phyloP scores from a whole-genome alignment of 1,140 invertebrate genomes.

The Drosophila tani region DNA sequence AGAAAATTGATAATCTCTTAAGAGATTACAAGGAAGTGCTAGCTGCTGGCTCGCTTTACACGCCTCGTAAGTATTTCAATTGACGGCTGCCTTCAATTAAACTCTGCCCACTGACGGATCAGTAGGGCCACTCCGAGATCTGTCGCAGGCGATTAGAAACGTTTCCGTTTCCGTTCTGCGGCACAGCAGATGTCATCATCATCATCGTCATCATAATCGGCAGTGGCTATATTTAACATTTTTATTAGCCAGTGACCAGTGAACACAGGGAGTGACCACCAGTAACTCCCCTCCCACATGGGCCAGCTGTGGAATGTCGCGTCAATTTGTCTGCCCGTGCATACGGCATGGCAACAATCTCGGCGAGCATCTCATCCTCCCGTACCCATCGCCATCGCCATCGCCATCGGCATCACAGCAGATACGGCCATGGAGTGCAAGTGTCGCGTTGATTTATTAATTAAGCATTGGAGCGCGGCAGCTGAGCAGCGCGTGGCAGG shows the following conservation, averaged over 20 bases:
- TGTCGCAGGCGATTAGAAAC: slow-evolving; percentile 63
- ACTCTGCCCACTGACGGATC: slow-evolving; percentile 9
- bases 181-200: slow-evolving; percentile 33
- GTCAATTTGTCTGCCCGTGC: slow-evolving; percentile 77
- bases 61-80: slow-evolving; percentile 24
- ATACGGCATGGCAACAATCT: slow-evolving; percentile 67
- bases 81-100: slow-evolving; percentile 26
- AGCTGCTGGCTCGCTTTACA: not conserved
- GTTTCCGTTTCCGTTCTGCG: slow-evolving; percentile 68
- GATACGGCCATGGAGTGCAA: slow-evolving; percentile 76
- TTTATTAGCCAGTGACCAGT: slow-evolving; percentile 38
- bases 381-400: slow-evolving; percentile 15
- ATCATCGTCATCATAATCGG: slow-evolving; percentile 8
- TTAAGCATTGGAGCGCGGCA: slow-evolving; percentile 78
- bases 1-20: slow-evolving; percentile 2
- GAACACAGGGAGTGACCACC: slow-evolving; percentile 20
- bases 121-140: slow-evolving; percentile 56
- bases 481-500: slow-evolving; percentile 70
- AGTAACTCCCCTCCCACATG: slow-evolving; percentile 20
- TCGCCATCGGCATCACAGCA: slow-evolving; percentile 27
- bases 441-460: slow-evolving; percentile 85
- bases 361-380: slow-evolving; percentile 41
- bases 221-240: slow-evolving; percentile 72
- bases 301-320: slow-evolving; percentile 70
- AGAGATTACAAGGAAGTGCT: slow-evolving; percentile 19